These are phyloP conservation scores for Ichneumon xanthorius DNA, from an alignment of 2,888 invertebrate genomes.

Conservation along the genomic window DNA sequence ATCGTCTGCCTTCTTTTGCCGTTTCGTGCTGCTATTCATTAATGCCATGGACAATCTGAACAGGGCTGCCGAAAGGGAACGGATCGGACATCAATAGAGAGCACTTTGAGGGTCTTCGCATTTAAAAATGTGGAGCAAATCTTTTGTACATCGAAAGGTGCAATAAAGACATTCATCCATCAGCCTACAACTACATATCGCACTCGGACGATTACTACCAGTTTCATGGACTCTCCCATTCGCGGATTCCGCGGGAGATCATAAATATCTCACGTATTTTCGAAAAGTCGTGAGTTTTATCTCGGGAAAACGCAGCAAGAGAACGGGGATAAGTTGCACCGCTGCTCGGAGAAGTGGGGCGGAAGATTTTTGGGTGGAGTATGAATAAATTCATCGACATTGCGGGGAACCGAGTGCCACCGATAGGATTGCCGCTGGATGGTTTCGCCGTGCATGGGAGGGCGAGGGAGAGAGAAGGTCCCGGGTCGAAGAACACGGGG, in stretches of 20 bases:
- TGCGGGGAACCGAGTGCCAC: constrained; percentile 66
- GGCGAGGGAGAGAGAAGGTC: constrained; percentile 58
- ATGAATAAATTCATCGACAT: constrained; percentile 82
- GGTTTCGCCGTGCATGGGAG: constrained; percentile 50
- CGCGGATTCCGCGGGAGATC: constrained; percentile 43
- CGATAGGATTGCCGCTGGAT: constrained; percentile 49
- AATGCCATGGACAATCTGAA: not conserved
- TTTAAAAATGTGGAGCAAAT: not conserved
- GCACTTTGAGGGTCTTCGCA: not conserved
- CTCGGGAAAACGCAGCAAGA: not conserved
- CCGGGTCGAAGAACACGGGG: constrained; percentile 66
- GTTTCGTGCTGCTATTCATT: not conserved
- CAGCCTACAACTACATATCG: constrained; percentile 50
- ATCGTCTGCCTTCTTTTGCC: not conserved
- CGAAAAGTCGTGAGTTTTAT: constrained; percentile 55
- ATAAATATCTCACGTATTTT: constrained; percentile 65
- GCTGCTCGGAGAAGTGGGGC: constrained; percentile 61
- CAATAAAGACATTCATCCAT: constrained; percentile 45
- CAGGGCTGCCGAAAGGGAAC: not conserved
- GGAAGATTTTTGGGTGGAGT: constrained; percentile 74
- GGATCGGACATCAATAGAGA: not conserved
- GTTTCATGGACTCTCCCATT: constrained; percentile 51
- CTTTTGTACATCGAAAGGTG: not conserved
- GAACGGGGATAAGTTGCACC: constrained; percentile 16
- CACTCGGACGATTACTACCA: constrained; percentile 55